These are phyloP conservation scores for Geopemphigus sp. DNA, from an alignment of 1,140 invertebrate species.

Conservation along the genomic window DNA sequence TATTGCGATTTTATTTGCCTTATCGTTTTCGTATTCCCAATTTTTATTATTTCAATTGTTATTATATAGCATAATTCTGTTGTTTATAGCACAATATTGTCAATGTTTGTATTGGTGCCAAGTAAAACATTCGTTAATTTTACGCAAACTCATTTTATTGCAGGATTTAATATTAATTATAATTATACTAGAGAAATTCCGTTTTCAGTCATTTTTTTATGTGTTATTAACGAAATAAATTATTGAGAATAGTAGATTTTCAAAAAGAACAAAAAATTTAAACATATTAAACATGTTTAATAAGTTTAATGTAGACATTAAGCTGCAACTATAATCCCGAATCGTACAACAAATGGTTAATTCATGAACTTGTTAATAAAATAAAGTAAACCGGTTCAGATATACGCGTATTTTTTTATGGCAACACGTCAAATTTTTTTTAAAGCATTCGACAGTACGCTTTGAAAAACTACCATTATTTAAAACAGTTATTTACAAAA, in stretches of 20 bases:
- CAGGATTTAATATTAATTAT: too few relatives aligned
- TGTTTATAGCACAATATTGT: too few relatives aligned
- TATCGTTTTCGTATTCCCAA: too few relatives aligned
- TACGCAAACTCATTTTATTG: too few relatives aligned
- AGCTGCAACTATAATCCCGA: conserved; percentile 33
- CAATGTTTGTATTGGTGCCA: too few relatives aligned
- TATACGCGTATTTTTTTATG: conserved; percentile 38
- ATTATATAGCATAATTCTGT: too few relatives aligned
- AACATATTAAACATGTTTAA: conserved; percentile 19
- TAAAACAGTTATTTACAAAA: not conserved
- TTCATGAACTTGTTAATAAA: conserved; percentile 48
- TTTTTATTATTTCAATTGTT: too few relatives aligned
- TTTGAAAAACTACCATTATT: conserved; percentile 27
- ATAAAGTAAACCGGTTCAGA: conserved; percentile 47
- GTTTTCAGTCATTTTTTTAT: not conserved
- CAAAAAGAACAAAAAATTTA: not conserved
- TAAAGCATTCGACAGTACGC: conserved; percentile 13
- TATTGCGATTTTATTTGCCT: too few relatives aligned
- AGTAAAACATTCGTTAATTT: too few relatives aligned
- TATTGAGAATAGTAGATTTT: not conserved
- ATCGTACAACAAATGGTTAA: conserved; percentile 36
- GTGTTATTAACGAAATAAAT: not conserved
- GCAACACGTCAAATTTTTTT: conserved; percentile 30
- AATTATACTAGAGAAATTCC: not conserved
- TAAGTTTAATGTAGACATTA: conserved; percentile 38